Evolutionary conservation across 2,113 vertebrate species (phyloP).

Genomic region (Hydrochoerus hydrochaeris): DNA sequence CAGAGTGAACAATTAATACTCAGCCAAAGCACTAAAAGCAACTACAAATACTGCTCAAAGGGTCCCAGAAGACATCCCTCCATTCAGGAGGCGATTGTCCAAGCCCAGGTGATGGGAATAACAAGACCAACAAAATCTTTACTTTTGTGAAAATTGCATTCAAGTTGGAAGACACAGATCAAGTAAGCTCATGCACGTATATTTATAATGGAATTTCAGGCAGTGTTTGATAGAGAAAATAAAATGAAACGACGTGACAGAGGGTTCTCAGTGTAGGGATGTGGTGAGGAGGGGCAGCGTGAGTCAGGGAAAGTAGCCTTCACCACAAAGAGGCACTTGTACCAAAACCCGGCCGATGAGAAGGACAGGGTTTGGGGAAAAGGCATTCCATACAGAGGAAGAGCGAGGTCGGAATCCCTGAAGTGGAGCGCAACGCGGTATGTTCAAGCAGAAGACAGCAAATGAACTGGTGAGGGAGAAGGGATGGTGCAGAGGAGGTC

Average conservation of each 20-base stretch:
- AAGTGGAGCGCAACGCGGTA: background rate
- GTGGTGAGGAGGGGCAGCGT: background rate
- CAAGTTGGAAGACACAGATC: background rate
- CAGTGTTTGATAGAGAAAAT: background rate
- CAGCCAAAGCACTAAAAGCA: background rate
- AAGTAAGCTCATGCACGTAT: background rate
- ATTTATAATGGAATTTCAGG: background rate
- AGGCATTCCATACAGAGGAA: background rate
- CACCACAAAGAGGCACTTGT: background rate
- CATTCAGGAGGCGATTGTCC: background rate
- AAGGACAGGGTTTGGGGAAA: background rate
- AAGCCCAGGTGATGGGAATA: background rate
- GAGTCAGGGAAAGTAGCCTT: background rate
- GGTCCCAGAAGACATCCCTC: conserved; percentile 4
- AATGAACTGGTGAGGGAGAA: background rate
- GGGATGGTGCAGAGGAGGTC: too few relatives aligned
- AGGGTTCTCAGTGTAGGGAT: background rate
- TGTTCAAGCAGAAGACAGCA: background rate
- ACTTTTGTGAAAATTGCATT: conserved; percentile 7
- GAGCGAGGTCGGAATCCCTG: background rate
- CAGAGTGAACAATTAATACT: background rate
- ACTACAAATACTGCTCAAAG: background rate
- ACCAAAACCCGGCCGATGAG: background rate
- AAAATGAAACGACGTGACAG: background rate
- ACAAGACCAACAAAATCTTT: background rate